Base-by-base conservation (phyloP, 1,140 invertebrate species). In the Hypsibius dujardini region DNA sequence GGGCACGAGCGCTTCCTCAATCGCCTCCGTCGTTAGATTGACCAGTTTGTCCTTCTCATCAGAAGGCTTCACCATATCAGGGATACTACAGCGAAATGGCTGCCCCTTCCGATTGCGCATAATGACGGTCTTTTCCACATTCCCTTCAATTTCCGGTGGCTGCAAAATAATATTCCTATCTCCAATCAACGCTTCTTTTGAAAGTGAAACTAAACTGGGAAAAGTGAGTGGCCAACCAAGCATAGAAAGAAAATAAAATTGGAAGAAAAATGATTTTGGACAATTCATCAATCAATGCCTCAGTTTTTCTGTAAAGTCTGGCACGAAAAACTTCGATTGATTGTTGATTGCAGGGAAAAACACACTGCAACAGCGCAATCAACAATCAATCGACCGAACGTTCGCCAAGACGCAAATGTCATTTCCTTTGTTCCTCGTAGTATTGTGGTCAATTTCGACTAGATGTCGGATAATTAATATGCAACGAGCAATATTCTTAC, bases 41-140 rank as follows among this genome's bases (percentile, higher is more conserved):
- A 14, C 45, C 42, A 67, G 42, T 42, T 67, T 67, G 42, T 67
- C 62, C 42, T 67, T 67, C 62, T 67, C 62, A 42, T 67, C 62
- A 12, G 45, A 12, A 3, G 7, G 62, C 7, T 3, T 42, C 42
- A 3, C 12, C 3, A 7, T 67, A 42, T 7, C 7, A 67, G 62
- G 62, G 42, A 67, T 42, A 42, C 3, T 3, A 67, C 62, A 67
- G 7, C 62, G 62, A 42, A 67, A 67, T 67, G 62, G 62, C 62
- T 42, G 12, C 12, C 62, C 62, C 45, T 67, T 67, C 7, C 42
- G 7, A 42, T 67, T 67, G 62, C 3, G 42, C 62, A 67, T 67
- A 3, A 42, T 67, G 3, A 67, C 62, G 50, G 7, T 56, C 50
- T 56, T 56, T n/a, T n/a, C 50, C 50, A 7, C n/a, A 56, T 7